Conservation (phyloP, 2,797 vertebrate genomes). For the Danio choprae region DNA sequence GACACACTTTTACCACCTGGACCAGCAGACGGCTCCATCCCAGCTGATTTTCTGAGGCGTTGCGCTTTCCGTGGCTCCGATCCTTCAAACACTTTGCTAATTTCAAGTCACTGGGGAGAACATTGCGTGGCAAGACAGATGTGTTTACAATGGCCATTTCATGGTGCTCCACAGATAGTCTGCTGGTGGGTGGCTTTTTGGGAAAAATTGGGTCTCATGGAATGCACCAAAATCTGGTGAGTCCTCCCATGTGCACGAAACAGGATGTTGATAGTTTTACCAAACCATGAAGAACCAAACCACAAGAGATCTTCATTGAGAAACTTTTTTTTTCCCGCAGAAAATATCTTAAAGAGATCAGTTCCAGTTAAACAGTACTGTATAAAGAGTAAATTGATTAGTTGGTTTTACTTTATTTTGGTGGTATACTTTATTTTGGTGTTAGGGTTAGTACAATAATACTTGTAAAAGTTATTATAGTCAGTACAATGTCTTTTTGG, state of each 20-base stretch:
- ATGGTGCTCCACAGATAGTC: conserved; percentile 31
- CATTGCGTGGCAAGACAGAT: conserved; percentile 55
- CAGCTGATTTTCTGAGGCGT: conserved; percentile 30
- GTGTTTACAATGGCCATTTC: conserved; percentile 57
- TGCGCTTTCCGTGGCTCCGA: not conserved
- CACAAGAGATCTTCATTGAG: not conserved
- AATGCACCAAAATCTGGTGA: conserved; percentile 52
- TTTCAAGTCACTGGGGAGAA: conserved; percentile 36
- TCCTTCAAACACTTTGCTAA: conserved; percentile 24
- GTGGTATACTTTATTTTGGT: no score
- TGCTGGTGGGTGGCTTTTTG: conserved; percentile 41
- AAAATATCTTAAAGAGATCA: not conserved
- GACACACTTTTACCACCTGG: conserved; percentile 28
- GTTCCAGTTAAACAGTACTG: no score
- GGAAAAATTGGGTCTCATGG: conserved; percentile 32
- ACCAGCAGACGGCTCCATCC: conserved; percentile 5
- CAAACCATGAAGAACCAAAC: conserved; percentile 11
- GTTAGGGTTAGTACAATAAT: no score
- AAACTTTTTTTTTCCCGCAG: not conserved
- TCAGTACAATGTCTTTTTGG: no score
- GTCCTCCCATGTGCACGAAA: conserved; percentile 30
- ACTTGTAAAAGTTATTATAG: no score
- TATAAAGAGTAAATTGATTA: no score
- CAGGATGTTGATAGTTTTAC: conserved; percentile 42
- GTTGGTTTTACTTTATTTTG: no score